Evolutionary conservation across 2,113 vertebrate genomes (phyloP).

Genomic region (Arizona elegans): DNA sequence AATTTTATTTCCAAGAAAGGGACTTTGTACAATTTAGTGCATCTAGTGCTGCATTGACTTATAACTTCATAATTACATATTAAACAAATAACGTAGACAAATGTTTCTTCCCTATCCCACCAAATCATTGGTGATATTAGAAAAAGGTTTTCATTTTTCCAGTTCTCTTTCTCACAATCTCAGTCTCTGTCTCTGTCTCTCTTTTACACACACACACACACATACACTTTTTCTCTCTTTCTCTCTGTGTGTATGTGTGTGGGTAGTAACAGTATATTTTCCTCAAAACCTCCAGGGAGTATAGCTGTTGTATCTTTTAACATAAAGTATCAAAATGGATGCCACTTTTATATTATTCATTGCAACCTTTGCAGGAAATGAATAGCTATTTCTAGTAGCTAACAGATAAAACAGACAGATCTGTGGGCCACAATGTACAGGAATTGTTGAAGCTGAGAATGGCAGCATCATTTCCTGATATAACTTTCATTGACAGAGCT

Average conservation of each 20-base stretch:
- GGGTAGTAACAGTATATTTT: slow-evolving; percentile 24
- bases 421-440: slow-evolving; percentile 41
- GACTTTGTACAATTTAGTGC: neutral
- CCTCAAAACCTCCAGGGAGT: slow-evolving; percentile 40
- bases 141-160: neutral
- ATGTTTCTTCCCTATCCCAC: neutral
- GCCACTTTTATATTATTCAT: slow-evolving; percentile 41
- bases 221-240: neutral
- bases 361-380: slow-evolving; percentile 50
- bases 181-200: neutral
- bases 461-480: slow-evolving; percentile 12
- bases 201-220: neutral
- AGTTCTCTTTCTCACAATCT: neutral
- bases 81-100: neutral
- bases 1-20: neutral
- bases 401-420: slow-evolving; percentile 31
- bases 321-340: slow-evolving; percentile 45
- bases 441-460: slow-evolving; percentile 29
- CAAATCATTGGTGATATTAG: neutral
- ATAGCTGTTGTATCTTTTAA: slow-evolving; percentile 32
- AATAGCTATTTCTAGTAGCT: slow-evolving; percentile 42
- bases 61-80: neutral
- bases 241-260: neutral
- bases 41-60: neutral
- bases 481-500: slow-evolving; percentile 26